phyloP scores from a whole-genome alignment of 1,140 invertebrate genomes.

The Oedothorax gibbosus region DNA sequence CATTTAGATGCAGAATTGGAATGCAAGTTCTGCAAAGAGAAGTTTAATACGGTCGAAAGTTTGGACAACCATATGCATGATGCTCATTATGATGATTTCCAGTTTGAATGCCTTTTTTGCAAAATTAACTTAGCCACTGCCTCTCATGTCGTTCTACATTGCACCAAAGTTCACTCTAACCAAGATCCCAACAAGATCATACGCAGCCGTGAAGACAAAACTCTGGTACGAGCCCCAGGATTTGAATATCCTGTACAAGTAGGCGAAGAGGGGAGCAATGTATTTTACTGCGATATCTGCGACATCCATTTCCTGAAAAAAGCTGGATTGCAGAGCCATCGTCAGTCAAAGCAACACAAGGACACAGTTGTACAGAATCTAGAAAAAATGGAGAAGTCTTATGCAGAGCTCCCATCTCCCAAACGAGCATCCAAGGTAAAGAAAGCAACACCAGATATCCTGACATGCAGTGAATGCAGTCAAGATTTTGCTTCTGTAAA shows the following conservation, averaged over 20 bases:
- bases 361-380: conserved; percentile 33
- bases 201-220: background rate
- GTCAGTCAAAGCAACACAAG: conserved; percentile 46
- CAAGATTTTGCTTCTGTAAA: conserved; percentile 38
- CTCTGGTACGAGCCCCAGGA: background rate
- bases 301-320: conserved; percentile 45
- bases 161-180: conserved; percentile 39
- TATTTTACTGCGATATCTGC: conserved; percentile 57
- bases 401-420: conserved; percentile 21
- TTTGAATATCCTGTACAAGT: background rate
- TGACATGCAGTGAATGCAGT: conserved; percentile 47
- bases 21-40: conserved; percentile 50
- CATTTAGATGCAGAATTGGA: conserved; percentile 23
- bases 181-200: conserved; percentile 26
- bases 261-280: background rate
- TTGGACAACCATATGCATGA: conserved; percentile 41
- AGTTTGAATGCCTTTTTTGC: conserved; percentile 52
- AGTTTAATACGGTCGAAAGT: background rate
- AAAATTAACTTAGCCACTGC: conserved; percentile 21
- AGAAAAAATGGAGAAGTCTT: conserved; percentile 32
- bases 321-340: conserved; percentile 33
- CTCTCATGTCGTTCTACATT: conserved; percentile 29
- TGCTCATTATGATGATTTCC: conserved; percentile 38
- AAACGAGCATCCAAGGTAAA: background rate
- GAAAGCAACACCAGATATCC: conserved; percentile 22